Conservation (phyloP, 2,888 invertebrate genomes). For the Drosophila algonquin region DNA sequence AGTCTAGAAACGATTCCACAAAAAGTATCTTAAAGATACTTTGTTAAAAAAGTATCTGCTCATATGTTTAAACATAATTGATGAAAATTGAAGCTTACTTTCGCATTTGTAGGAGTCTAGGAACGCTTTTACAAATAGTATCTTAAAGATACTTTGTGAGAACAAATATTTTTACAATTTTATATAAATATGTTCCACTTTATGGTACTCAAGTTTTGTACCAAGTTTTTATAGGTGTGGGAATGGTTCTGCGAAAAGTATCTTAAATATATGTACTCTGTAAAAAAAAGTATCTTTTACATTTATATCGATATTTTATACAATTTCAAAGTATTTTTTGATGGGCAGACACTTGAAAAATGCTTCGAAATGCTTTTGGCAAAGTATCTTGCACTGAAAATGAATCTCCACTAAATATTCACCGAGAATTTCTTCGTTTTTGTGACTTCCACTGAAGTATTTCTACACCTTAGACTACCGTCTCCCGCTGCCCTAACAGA, state of each 20-base stretch:
- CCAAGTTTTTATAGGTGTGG: neutral
- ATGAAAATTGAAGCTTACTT: too few species aligned
- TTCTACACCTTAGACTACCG: constrained; percentile 16
- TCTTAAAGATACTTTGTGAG: too few species aligned
- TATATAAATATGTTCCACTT: neutral
- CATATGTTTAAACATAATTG: too few species aligned
- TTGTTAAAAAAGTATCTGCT: too few species aligned
- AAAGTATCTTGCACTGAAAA: constrained; percentile 1
- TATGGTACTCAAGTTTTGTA: neutral
- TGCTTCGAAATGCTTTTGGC: neutral
- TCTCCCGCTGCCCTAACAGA: neutral
- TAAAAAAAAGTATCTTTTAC: neutral
- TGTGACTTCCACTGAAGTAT: neutral
- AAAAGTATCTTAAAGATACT: too few species aligned
- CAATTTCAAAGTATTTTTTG: neutral
- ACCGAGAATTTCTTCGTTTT: neutral
- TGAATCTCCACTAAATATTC: neutral
- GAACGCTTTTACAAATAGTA: too few species aligned
- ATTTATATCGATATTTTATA: neutral
- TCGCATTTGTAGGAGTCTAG: too few species aligned
- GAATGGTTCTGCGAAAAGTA: neutral
- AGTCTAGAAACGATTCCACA: too few species aligned
- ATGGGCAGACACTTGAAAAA: neutral
- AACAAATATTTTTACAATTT: too few species aligned
- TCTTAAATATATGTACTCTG: neutral